Percentiles rank a stretch among this genome's conserved stretches.
Conservation (phyloP, 1,140 invertebrate genomes). For the Trissolcus basalis region DNA sequence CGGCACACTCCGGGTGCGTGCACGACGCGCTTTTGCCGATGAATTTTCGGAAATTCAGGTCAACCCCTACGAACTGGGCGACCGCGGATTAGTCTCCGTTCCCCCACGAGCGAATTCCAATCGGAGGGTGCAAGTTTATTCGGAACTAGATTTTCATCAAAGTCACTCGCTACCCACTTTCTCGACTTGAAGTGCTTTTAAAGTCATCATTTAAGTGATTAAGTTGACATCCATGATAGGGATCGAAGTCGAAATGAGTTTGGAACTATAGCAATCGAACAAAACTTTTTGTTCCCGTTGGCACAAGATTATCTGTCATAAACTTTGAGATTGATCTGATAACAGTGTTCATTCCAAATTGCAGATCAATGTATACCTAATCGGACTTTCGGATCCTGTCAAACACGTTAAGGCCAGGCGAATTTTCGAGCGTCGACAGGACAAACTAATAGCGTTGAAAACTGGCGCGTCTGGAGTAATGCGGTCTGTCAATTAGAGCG, state of each 20-base stretch:
- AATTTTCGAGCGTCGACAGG: too few relatives aligned
- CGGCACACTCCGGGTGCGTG: neutral
- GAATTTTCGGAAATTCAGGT: conserved; percentile 55
- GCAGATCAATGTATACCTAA: too few relatives aligned
- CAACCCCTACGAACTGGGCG: conserved; percentile 41
- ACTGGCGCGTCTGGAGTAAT: conserved; percentile 15
- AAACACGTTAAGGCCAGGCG: too few relatives aligned
- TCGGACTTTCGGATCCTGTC: too few relatives aligned
- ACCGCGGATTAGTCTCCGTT: conserved; percentile 32
- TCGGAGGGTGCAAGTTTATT: conserved; percentile 47
- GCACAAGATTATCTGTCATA: too few relatives aligned
- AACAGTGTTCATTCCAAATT: too few relatives aligned
- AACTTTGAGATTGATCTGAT: too few relatives aligned
- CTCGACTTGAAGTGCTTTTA: conserved; percentile 1
- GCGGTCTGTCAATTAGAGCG: conserved; percentile 54
- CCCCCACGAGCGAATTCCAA: conserved; percentile 32
- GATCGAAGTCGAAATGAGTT: conserved; percentile 2
- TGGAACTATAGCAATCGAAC: too few relatives aligned
- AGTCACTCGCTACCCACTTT: conserved; percentile 9
- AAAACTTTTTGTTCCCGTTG: too few relatives aligned
- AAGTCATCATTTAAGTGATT: conserved; percentile 23
- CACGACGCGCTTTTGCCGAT: too few relatives aligned
- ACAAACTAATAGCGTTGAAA: conserved; percentile 19
- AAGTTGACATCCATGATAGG: neutral
- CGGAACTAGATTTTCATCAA: conserved; percentile 51